Evolutionary conservation across 2,888 invertebrate genomes (phyloP), one percentile per base, ranked within the genome.

Genomic region (Invenusta paracnida): DNA sequence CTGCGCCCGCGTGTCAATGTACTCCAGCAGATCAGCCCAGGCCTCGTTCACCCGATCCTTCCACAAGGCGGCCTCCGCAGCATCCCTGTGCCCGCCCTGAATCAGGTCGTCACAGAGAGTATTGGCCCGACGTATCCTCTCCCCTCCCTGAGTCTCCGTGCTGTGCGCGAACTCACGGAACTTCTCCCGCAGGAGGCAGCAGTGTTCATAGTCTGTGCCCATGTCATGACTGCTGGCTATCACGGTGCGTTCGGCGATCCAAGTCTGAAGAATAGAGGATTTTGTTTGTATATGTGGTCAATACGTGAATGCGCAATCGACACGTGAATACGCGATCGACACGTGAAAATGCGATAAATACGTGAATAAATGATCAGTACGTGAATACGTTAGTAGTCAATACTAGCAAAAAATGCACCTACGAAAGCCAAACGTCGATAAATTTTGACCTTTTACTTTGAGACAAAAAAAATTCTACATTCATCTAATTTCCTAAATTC

Each of bases 131-230:
- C 95, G 95, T 67, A 91, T 98, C 87, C 99, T 94, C 91, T 99
- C 99, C 0, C 95, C 95, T 0, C 99, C 99, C 88, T 97, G 96
- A 0, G 95, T 93, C 90, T 98, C 96, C 0, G 99, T 99, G 90
- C 99, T 98, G 67, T 96, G 94, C 0, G 98, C 97, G 92, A 99
- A 99, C 91, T 98, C 98, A 91, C 96, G 96, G 93, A 99, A 99
- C 86, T 98, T 94, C 92, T 99, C 98, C 94, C 97, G 96, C 0
- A 98, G 93, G 87, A 97, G 92, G 94, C 94, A 92, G 0, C 90
- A 89, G 29, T 98, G 98, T 90, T 98, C 98, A 91, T 96, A 98
- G 91, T 98, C 98, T 92, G 98, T 97, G 0, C 99, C 99, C 11
- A 98, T 93, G 91, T 99, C 99, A 91, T 99, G 98, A 30, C 96